Evolutionary conservation across 2,113 vertebrate species (phyloP), one percentile per base, ranked within the genome.

Genomic region (Cyanistes caeruleus): DNA sequence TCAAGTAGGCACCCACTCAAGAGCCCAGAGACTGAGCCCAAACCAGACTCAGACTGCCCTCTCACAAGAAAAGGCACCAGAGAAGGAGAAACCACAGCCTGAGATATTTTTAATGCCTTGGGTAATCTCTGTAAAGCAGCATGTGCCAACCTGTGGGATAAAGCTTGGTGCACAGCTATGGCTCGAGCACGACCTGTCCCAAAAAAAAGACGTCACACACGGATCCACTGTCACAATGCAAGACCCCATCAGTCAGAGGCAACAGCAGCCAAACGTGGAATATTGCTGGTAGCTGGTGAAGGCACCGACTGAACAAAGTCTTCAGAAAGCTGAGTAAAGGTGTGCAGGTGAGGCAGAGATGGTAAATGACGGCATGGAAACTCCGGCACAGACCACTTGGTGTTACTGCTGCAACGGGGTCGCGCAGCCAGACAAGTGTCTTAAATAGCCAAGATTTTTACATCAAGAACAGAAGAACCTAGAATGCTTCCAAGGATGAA

Each of bases 391-490:
- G 41, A 64, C 14, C 53, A 56, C 46, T 0, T 27, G 46, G 68
- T 4, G 7, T 33, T 93, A 65, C 27, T 60, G 68, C 33, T 52
- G 68, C 49, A 43, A 44, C 0, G 0, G 22, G 13, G 31, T 23
- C 1, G 0, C 0, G 1, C 10, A 23, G 41, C 39, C 22, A 64
- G 48, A 41, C 46, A 39, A 60, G 18, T 0, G 0, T 44, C 59
- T 43, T 65, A n/a, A 56, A 51, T 24, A 73, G 0, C 10, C 33
- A 68, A 44, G 37, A 41, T 30, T 73, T 60, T 53, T 62, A 58
- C 20, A 48, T 28, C 23, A 25, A 62, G 46, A 82, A 64, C 41
- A 59, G 28, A 80, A 84, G 37, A 77, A 80, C 0, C 4, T 1
- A 69, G 73, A 60, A 73, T 43, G 24, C 33, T 55, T 68, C 62